phyloP scores from a whole-genome alignment of 2,113 vertebrate species.

The Oncorhynchus gorbuscha region DNA sequence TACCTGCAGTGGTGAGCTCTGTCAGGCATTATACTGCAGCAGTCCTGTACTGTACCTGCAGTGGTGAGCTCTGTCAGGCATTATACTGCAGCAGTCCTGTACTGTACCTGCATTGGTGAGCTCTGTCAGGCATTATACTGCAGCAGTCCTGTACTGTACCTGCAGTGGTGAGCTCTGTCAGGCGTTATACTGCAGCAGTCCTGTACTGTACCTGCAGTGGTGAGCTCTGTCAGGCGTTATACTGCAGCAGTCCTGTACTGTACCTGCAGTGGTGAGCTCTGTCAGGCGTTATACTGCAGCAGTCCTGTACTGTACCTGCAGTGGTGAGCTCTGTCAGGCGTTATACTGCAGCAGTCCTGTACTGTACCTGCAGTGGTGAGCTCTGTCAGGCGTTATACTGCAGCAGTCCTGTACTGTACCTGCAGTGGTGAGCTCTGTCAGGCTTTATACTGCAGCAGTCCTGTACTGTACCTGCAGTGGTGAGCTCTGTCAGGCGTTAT shows the following conservation, averaged over 20 bases:
- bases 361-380: slow-evolving; percentile 98
- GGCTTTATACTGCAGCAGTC: slow-evolving; percentile 83
- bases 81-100: slow-evolving; percentile 68
- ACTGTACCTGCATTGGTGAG: slow-evolving; percentile 87
- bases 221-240: slow-evolving; percentile 74
- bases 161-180: slow-evolving; percentile 95
- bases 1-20: slow-evolving; percentile 98
- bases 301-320: slow-evolving; percentile 85
- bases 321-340: slow-evolving; percentile 96
- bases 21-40: slow-evolving; percentile 86
- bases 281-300: slow-evolving; percentile 87
- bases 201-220: slow-evolving; percentile 62
- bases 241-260: slow-evolving; percentile 61
- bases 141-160: slow-evolving; percentile 88
- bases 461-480: slow-evolving; percentile 93
- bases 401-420: slow-evolving; percentile 78
- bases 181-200: slow-evolving; percentile 82
- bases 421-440: slow-evolving; percentile 97
- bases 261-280: slow-evolving; percentile 83
- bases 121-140: slow-evolving; percentile 97
- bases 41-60: slow-evolving; percentile 87
- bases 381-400: slow-evolving; percentile 91
- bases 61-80: slow-evolving; percentile 96
- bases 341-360: slow-evolving; percentile 73
- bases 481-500: slow-evolving; percentile 97